These are phyloP conservation scores for Lepidonotus clava DNA, from an alignment of 2,888 invertebrate species.

Conservation along the genomic window DNA sequence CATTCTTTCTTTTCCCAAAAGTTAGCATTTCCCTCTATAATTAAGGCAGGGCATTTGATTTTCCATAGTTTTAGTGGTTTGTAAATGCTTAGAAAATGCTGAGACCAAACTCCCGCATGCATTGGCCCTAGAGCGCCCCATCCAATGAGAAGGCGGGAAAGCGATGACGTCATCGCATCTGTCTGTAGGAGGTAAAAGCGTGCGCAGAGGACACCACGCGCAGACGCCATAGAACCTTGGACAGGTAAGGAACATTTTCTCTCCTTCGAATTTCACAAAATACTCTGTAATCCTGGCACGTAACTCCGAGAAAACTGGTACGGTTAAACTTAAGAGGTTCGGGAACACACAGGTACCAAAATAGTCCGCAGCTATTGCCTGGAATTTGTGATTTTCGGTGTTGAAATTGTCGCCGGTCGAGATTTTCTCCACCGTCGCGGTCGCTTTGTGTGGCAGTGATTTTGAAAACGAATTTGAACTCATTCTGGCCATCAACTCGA, in stretches of 20 bases:
- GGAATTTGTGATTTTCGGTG: background rate
- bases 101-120: too few relatives aligned
- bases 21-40: too few relatives aligned
- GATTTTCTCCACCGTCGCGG: background rate
- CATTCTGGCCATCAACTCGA: background rate
- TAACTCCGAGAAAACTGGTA: background rate
- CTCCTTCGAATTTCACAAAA: too few relatives aligned
- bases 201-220: background rate
- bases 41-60: too few relatives aligned
- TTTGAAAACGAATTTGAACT: background rate
- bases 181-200: background rate
- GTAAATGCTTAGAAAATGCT: too few relatives aligned
- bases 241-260: background rate
- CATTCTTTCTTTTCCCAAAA: too few relatives aligned
- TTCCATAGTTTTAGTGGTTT: too few relatives aligned
- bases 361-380: background rate
- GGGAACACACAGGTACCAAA: background rate
- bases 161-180: constrained; percentile 1
- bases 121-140: background rate
- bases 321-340: background rate
- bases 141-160: background rate
- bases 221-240: constrained; percentile 18
- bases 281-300: too few relatives aligned
- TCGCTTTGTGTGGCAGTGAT: background rate
- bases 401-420: background rate